These are phyloP conservation scores for Peromyscus eremicus DNA, from an alignment of 2,797 vertebrate species.

Conservation along the genomic window DNA sequence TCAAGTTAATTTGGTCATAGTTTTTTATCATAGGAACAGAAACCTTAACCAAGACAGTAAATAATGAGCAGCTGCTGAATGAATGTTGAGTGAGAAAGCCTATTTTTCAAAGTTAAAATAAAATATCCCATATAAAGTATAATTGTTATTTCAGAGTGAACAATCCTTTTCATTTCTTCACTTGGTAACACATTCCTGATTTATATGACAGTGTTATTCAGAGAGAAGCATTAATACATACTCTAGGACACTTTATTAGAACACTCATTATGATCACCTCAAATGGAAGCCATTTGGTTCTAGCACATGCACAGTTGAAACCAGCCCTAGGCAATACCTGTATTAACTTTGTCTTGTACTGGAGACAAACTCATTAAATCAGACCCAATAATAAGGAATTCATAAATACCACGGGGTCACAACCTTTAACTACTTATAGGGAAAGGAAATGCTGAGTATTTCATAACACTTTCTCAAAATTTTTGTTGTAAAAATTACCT, in stretches of 20 bases:
- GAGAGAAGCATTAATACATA: slow-evolving; percentile 9
- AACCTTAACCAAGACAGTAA: neutral
- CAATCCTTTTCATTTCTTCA: slow-evolving; percentile 13
- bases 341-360: slow-evolving; percentile 55
- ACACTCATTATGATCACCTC: neutral
- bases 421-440: neutral
- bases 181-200: slow-evolving; percentile 26
- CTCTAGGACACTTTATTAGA: neutral
- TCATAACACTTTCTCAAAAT: neutral
- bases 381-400: slow-evolving; percentile 42
- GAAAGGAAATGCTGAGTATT: neutral
- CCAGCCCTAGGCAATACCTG: neutral
- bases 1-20: neutral
- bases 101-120: slow-evolving; percentile 58
- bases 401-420: neutral
- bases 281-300: slow-evolving; percentile 44
- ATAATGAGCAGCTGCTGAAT: neutral
- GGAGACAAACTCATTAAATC: slow-evolving; percentile 56
- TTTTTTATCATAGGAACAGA: neutral
- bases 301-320: slow-evolving; percentile 14
- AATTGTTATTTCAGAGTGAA: slow-evolving; percentile 58
- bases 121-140: neutral
- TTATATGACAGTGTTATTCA: neutral
- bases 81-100: neutral
- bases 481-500: neutral